These are phyloP conservation scores for Tapirus terrestris DNA, from an alignment of 2,113 vertebrate genomes.

Conservation along the genomic window DNA sequence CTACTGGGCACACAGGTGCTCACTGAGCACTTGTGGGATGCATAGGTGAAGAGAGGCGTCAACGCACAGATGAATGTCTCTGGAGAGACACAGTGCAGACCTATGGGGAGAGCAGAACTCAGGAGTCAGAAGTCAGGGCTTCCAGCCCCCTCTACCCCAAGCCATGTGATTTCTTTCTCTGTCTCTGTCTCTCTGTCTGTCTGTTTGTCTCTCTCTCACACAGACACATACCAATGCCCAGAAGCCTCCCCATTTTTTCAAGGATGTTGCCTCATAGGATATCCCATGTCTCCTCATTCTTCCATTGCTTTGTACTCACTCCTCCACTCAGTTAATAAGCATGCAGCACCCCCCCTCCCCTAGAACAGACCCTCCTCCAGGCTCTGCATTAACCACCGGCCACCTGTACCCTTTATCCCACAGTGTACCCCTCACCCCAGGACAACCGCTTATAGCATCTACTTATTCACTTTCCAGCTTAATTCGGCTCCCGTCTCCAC, in stretches of 20 bases:
- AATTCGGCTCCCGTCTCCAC: not conserved
- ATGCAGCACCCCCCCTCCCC: too few species aligned
- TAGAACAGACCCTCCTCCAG: not conserved
- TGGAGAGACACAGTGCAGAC: not conserved
- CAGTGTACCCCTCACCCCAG: not conserved
- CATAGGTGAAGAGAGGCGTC: not conserved
- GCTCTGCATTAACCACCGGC: not conserved
- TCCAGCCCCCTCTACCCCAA: not conserved
- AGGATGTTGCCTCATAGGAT: not conserved
- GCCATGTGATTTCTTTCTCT: too few species aligned
- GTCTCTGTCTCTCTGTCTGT: not conserved
- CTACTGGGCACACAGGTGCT: not conserved
- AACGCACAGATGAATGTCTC: not conserved
- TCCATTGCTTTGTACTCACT: not conserved
- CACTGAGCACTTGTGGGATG: not conserved
- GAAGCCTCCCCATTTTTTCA: not conserved
- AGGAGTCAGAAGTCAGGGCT: not conserved
- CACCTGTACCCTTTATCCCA: rapidly evolving
- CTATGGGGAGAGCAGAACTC: not conserved
- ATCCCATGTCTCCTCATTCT: not conserved
- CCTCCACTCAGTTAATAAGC: not conserved
- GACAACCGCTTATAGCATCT: not conserved
- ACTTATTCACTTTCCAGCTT: not conserved
- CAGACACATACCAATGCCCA: not conserved
- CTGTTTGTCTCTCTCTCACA: not conserved